These are phyloP conservation scores for Gallinago undulata DNA, from an alignment of 2,113 vertebrate genomes.

Conservation along the genomic window DNA sequence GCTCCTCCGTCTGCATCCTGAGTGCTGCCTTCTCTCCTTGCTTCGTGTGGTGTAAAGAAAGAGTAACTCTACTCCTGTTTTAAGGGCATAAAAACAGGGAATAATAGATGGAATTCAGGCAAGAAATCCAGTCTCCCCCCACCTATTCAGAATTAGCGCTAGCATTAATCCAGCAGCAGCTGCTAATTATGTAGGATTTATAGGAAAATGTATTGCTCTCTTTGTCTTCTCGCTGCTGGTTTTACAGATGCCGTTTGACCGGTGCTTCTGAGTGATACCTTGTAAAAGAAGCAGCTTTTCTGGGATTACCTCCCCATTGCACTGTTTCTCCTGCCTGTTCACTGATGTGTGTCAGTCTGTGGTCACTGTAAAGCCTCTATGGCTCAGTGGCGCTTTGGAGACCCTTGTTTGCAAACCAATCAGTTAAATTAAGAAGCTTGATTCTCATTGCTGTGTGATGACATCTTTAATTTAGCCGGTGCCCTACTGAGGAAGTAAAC, in stretches of 20 bases:
- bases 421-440: slow-evolving; percentile 56
- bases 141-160: not conserved
- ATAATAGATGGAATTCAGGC: not conserved
- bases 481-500: slow-evolving; percentile 56
- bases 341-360: not conserved
- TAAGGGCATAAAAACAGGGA: not conserved
- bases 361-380: not conserved
- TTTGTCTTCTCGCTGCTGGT: not conserved
- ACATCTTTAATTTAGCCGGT: slow-evolving; percentile 59
- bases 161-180: slow-evolving; percentile 37
- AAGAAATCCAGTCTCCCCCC: not conserved
- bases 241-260: slow-evolving; percentile 9
- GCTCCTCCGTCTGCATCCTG: not conserved
- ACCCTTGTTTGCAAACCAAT: slow-evolving; percentile 47
- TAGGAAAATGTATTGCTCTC: not conserved
- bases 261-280: not conserved
- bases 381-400: not conserved
- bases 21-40: not conserved
- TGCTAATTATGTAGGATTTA: slow-evolving; percentile 53
- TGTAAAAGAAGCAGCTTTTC: slow-evolving; percentile 24
- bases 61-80: slow-evolving; percentile 2
- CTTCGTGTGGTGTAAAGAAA: not conserved
- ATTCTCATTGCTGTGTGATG: slow-evolving; percentile 45
- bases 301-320: not conserved
- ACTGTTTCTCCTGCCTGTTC: not conserved